These are phyloP conservation scores for Amazona finschi DNA, from an alignment of 2,797 vertebrate genomes.

Conservation along the genomic window DNA sequence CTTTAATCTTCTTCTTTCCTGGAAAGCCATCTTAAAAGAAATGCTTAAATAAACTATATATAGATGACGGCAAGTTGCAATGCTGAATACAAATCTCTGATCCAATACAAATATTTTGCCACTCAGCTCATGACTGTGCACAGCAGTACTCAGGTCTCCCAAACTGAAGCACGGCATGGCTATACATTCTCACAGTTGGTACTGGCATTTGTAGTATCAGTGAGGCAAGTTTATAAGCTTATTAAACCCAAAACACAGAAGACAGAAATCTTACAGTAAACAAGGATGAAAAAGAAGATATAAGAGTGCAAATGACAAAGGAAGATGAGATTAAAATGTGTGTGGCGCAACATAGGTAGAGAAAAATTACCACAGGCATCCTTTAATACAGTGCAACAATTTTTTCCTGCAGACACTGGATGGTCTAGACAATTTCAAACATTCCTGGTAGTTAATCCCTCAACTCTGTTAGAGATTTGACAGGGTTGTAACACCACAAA, in stretches of 20 bases:
- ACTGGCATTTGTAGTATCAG: constrained; percentile 38
- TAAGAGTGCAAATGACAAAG: constrained; percentile 48
- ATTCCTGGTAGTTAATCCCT: constrained; percentile 45
- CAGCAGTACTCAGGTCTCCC: background rate
- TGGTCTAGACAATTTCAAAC: constrained; percentile 21
- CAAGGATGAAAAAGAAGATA: constrained; percentile 50
- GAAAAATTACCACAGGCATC: constrained; percentile 34
- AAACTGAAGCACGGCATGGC: background rate
- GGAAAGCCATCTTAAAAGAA: constrained; percentile 29
- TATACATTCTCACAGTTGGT: constrained; percentile 23
- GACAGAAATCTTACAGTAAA: constrained; percentile 64
- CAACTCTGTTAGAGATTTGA: background rate
- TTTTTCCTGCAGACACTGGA: constrained; percentile 30
- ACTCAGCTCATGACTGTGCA: constrained; percentile 5
- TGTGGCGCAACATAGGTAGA: background rate
- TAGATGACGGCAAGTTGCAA: constrained; percentile 13
- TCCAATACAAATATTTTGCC: constrained; percentile 49
- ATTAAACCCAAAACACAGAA: constrained; percentile 64
- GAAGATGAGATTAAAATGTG: constrained; percentile 22
- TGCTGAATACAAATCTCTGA: constrained; percentile 31
- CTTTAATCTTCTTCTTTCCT: constrained; percentile 48
- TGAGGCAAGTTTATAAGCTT: constrained; percentile 55
- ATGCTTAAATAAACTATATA: constrained; percentile 34
- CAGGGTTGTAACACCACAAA: constrained; percentile 3
- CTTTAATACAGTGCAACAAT: constrained; percentile 7